phyloP scores from a whole-genome alignment of 2,797 vertebrate genomes.

The Pelochelys cantorii region DNA sequence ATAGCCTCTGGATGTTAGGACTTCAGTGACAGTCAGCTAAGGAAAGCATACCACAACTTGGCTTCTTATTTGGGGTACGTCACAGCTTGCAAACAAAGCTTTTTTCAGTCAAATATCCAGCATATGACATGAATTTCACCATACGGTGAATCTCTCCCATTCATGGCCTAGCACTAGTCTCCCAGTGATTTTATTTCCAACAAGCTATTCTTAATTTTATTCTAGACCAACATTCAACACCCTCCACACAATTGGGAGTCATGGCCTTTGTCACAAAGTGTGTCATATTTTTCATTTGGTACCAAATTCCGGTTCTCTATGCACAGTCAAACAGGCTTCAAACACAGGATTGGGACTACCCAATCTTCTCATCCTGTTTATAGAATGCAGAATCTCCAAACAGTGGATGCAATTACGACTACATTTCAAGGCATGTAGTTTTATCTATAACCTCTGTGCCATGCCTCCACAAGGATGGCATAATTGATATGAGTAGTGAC shows the following conservation, averaged over 20 bases:
- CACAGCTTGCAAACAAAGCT: not conserved
- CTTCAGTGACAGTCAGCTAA: not conserved
- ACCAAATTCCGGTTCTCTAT: not conserved
- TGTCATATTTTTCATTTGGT: not conserved
- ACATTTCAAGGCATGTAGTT: fast-evolving
- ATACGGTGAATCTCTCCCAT: not conserved
- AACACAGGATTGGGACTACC: not conserved
- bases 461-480: not conserved
- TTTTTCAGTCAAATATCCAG: not conserved
- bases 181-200: not conserved
- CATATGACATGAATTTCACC: too few species aligned
- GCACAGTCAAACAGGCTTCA: not conserved
- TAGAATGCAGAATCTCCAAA: not conserved
- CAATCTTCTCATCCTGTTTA: not conserved
- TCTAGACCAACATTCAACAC: not conserved
- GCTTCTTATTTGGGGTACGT: not conserved
- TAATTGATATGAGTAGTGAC: not conserved
- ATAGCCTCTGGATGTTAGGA: not conserved
- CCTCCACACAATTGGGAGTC: not conserved
- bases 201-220: not conserved
- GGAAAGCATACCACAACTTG: not conserved
- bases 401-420: not conserved
- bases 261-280: not conserved
- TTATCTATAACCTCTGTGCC: fast-evolving
- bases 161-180: not conserved